Percentiles rank a stretch among this genome's conserved stretches.
Conservation (phyloP, 2,113 vertebrate genomes). For the Melanerpes formicivorus region DNA sequence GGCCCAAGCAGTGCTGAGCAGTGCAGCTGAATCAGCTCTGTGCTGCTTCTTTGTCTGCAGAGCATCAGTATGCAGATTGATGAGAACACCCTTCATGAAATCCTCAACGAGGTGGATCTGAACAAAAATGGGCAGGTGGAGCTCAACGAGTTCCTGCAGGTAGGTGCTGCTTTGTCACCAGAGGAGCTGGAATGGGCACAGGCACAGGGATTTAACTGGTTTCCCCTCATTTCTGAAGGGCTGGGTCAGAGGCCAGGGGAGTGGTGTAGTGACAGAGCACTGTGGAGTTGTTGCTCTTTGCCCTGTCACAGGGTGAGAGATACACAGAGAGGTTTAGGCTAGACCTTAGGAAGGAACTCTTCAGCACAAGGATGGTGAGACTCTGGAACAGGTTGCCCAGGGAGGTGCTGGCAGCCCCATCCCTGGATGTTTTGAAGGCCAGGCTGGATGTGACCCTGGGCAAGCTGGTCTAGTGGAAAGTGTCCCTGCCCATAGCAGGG, state of each 20-base stretch:
- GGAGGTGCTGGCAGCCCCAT: too few species aligned
- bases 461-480: too few species aligned
- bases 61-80: slow-evolving; percentile 91
- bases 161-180: not conserved
- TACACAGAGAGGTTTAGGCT: not conserved
- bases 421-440: too few species aligned
- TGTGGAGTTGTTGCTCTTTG: not conserved
- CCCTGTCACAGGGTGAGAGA: fast-evolving
- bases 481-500: too few species aligned
- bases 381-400: too few species aligned
- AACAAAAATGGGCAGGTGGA: slow-evolving; percentile 99
- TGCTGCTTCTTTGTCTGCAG: slow-evolving; percentile 67
- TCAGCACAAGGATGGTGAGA: too few species aligned
- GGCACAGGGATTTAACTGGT: fast-evolving
- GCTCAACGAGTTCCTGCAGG: slow-evolving; percentile 93
- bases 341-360: too few species aligned
- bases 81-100: slow-evolving; percentile 91
- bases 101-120: slow-evolving; percentile 94
- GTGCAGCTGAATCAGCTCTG: not conserved
- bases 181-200: fast-evolving
- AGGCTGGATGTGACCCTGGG: too few species aligned
- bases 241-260: not conserved
- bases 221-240: not conserved
- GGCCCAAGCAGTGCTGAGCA: not conserved
- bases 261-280: not conserved